phyloP scores from a whole-genome alignment of 92 coral and sea anemone species.

The Zoanthus sansibaricus region DNA sequence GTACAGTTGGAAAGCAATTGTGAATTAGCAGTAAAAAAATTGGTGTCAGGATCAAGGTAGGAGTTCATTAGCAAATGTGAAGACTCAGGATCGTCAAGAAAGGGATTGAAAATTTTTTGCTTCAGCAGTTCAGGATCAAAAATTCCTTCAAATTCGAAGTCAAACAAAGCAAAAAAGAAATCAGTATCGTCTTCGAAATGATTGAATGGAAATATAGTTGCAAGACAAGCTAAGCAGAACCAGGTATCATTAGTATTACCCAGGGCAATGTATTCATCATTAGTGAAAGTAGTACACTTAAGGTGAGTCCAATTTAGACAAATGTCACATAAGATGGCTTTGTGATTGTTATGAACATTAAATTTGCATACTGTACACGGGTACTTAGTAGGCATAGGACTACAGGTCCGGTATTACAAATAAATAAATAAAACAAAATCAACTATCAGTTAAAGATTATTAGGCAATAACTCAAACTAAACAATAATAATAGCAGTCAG shows the following conservation, averaged over 20 bases:
- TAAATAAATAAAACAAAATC: not conserved
- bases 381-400: conserved; percentile 24
- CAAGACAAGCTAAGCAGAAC: conserved; percentile 48
- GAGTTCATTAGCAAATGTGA: conserved; percentile 46
- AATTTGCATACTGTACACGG: conserved; percentile 40
- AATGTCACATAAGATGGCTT: conserved; percentile 50
- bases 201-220: conserved; percentile 51
- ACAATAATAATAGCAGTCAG: not conserved
- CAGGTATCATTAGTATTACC: conserved; percentile 43
- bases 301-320: conserved; percentile 58
- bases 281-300: conserved; percentile 42
- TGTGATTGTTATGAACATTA: conserved; percentile 45
- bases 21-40: not conserved
- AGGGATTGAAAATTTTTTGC: conserved; percentile 19
- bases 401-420: not conserved
- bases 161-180: conserved; percentile 42
- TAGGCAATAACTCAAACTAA: not conserved
- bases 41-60: conserved; percentile 27
- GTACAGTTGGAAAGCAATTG: not conserved
- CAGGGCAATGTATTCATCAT: conserved; percentile 50
- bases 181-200: conserved; percentile 43
- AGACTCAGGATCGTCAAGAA: conserved; percentile 44
- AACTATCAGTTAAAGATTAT: not conserved
- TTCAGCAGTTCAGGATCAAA: conserved; percentile 39
- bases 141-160: conserved; percentile 15